These are phyloP conservation scores for Heliothis peltigera DNA, from an alignment of 2,888 invertebrate genomes.

Conservation along the genomic window DNA sequence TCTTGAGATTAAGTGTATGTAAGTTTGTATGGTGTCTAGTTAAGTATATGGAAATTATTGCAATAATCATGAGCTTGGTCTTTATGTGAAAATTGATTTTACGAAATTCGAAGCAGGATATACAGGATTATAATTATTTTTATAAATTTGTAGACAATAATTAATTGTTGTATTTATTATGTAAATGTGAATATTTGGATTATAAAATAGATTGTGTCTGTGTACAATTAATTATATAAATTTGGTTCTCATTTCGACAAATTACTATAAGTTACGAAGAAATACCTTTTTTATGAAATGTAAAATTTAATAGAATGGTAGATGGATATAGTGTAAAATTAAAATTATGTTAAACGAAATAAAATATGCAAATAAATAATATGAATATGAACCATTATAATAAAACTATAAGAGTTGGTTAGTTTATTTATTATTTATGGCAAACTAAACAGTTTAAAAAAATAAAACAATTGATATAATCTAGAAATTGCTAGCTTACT, in stretches of 20 bases:
- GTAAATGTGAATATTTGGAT: conserved; percentile 13
- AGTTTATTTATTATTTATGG: conserved; percentile 23
- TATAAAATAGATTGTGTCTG: conserved; percentile 12
- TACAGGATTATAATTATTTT: conserved; percentile 3
- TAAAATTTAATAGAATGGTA: background rate
- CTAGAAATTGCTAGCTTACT: background rate
- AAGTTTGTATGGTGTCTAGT: background rate
- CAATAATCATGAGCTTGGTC: background rate
- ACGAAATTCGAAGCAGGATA: no score
- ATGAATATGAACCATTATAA: conserved; percentile 3
- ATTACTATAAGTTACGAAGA: background rate
- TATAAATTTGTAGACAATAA: conserved; percentile 12
- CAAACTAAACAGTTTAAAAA: no score
- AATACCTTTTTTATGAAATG: conserved; percentile 14
- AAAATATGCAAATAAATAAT: conserved; percentile 11
- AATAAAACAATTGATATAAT: background rate
- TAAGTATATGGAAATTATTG: background rate
- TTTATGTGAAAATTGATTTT: background rate
- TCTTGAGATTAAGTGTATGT: background rate
- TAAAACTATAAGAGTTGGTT: conserved; percentile 9
- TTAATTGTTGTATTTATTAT: conserved; percentile 6
- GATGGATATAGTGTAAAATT: no score
- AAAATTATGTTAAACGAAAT: no score
- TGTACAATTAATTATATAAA: conserved; percentile 5
- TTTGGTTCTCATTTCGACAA: conserved; percentile 3